phyloP scores from a whole-genome alignment of 2,113 vertebrate species.

The Ptyas mucosa region DNA sequence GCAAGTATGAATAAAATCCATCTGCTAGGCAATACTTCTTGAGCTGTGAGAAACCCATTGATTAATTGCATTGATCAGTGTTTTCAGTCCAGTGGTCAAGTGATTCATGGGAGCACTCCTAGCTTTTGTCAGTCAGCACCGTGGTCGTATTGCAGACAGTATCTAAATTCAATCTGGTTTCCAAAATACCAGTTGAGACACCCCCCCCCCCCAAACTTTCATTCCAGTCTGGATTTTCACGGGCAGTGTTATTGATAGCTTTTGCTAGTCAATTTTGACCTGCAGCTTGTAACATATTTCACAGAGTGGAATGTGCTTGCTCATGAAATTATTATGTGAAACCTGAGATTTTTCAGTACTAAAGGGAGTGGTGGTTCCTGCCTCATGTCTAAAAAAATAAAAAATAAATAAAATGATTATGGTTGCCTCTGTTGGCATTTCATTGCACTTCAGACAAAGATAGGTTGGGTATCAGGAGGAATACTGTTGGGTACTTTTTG shows the following conservation, averaged over 20 bases:
- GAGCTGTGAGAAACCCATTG: slow-evolving; percentile 7
- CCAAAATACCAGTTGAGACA: background rate
- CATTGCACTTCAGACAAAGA: background rate
- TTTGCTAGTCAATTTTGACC: background rate
- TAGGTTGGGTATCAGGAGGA: background rate
- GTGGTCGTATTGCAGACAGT: background rate
- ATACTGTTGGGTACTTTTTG: too few relatives aligned
- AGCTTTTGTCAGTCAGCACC: background rate
- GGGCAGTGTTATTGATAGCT: background rate
- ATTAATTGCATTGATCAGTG: slow-evolving; percentile 1
- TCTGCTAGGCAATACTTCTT: background rate
- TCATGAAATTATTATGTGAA: background rate
- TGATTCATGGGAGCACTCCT: background rate
- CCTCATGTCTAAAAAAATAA: background rate
- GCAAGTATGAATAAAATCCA: background rate
- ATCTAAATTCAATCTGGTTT: background rate
- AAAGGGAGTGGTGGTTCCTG: background rate
- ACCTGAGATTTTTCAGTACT: background rate
- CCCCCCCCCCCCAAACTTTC: background rate
- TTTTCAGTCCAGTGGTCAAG: background rate
- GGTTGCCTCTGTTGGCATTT: background rate
- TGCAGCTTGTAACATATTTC: background rate
- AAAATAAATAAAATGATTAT: background rate
- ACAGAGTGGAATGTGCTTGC: background rate
- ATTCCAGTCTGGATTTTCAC: background rate